Percentiles rank a stretch among this genome's conserved stretches.
Conservation (phyloP, 2,797 vertebrate species). For the Ceryle rudis region DNA sequence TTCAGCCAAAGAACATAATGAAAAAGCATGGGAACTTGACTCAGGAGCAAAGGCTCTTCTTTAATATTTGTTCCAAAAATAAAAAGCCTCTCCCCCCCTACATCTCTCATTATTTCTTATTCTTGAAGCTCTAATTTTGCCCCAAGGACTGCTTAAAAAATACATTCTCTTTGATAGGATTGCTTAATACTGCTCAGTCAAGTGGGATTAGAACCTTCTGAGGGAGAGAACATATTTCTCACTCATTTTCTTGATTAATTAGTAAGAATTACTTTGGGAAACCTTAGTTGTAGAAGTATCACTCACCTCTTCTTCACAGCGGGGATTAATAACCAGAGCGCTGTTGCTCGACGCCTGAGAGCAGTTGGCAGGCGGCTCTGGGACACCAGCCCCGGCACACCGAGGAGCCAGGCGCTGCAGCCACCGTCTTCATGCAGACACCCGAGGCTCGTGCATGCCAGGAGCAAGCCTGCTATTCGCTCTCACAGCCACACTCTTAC, state of each 20-base stretch:
- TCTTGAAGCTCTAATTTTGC: slow-evolving; percentile 68
- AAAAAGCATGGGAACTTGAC: slow-evolving; percentile 73
- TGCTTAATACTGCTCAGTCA: slow-evolving; percentile 48
- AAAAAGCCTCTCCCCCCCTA: slow-evolving; percentile 34
- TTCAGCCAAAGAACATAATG: slow-evolving; percentile 74
- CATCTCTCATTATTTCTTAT: slow-evolving; percentile 55
- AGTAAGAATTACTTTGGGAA: slow-evolving; percentile 35
- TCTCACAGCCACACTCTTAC: not conserved
- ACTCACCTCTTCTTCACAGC: not conserved
- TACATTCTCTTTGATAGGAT: slow-evolving; percentile 65
- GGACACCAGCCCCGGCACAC: not conserved
- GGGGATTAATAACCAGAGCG: not conserved
- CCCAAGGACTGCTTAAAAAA: slow-evolving; percentile 71
- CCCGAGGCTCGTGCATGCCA: not conserved
- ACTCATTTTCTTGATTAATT: slow-evolving; percentile 56
- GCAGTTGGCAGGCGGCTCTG: not conserved
- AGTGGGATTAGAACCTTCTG: slow-evolving; percentile 56
- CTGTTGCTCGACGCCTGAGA: fast-evolving
- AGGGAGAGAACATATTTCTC: slow-evolving; percentile 39
- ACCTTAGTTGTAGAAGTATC: not conserved
- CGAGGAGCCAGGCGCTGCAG: fast-evolving
- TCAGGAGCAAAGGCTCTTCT: slow-evolving; percentile 68
- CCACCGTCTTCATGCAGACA: fast-evolving
- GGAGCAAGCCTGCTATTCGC: not conserved
- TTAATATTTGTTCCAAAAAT: slow-evolving; percentile 63